These are phyloP conservation scores for Dallia pectoralis DNA, from an alignment of 2,797 vertebrate species.

Conservation along the genomic window DNA sequence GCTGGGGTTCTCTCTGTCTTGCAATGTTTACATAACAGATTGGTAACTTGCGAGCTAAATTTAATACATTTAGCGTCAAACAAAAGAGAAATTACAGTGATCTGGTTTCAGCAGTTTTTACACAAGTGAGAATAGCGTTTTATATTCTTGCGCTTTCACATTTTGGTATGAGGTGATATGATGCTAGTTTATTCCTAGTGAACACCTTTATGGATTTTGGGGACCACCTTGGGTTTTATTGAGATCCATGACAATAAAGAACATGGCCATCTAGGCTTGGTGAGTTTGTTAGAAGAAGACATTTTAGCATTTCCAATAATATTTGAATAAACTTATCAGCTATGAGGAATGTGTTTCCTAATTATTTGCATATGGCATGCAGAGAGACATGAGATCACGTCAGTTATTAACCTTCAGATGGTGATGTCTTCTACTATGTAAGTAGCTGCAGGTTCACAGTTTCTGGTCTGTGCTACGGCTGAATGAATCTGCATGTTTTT, in stretches of 20 bases:
- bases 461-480: neutral
- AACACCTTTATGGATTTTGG: slow-evolving; percentile 34
- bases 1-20: slow-evolving; percentile 31
- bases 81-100: slow-evolving; percentile 50
- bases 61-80: slow-evolving; percentile 42
- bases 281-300: slow-evolving; percentile 2
- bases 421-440: neutral
- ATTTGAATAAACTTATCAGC: neutral
- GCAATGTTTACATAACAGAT: slow-evolving; percentile 45
- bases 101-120: slow-evolving; percentile 48
- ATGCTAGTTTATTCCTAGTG: slow-evolving; percentile 7
- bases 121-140: slow-evolving; percentile 25
- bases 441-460: neutral
- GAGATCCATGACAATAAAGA: slow-evolving; percentile 17
- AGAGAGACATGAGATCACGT: neutral
- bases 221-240: slow-evolving; percentile 20
- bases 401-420: neutral
- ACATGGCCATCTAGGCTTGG: slow-evolving; percentile 35
- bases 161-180: slow-evolving; percentile 11
- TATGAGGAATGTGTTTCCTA: neutral
- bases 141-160: slow-evolving; percentile 13
- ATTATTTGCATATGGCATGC: neutral
- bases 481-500: no score
- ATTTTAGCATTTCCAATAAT: slow-evolving; percentile 21
- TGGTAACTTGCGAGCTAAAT: slow-evolving; percentile 35